Percentiles rank a stretch among this genome's conserved stretches.
Conservation (phyloP, 2,113 vertebrate species). For the Corapipo altera region DNA sequence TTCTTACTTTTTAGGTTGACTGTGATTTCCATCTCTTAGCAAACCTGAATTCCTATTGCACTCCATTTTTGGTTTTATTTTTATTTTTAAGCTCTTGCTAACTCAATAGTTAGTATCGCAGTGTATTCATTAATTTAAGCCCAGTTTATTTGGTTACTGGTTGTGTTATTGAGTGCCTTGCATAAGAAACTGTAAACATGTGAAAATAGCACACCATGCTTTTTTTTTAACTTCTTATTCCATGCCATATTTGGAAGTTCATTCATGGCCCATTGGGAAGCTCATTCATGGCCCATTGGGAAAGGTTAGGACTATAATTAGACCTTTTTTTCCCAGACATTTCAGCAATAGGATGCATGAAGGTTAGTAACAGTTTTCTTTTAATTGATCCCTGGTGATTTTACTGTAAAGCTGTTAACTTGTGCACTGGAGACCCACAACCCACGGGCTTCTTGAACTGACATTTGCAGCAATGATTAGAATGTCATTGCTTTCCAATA, state of each 20-base stretch:
- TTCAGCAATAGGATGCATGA: constrained; percentile 71
- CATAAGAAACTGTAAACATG: not conserved
- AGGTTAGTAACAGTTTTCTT: constrained; percentile 75
- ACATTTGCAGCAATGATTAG: constrained; percentile 80
- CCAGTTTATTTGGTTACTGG: not conserved
- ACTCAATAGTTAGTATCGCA: not conserved
- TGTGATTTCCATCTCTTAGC: not conserved
- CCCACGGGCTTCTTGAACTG: constrained; percentile 72
- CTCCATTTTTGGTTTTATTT: not conserved
- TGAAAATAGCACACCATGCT: constrained; percentile 17
- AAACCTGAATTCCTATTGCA: not conserved
- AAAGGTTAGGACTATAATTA: constrained; percentile 80
- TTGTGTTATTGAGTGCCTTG: not conserved
- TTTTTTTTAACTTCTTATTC: not conserved
- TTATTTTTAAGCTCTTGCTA: not conserved
- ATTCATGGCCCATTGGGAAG: constrained; percentile 72
- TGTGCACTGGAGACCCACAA: constrained; percentile 58
- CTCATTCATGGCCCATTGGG: constrained; percentile 74
- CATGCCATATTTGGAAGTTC: constrained; percentile 65
- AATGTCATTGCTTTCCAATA: constrained; percentile 77
- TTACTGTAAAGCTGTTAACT: constrained; percentile 76
- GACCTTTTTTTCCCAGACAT: constrained; percentile 72
- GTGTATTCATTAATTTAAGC: not conserved
- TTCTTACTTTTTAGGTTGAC: not conserved
- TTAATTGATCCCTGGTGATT: constrained; percentile 78